Conservation (phyloP, 1,140 invertebrate genomes). For the Drosophila repleta region DNA sequence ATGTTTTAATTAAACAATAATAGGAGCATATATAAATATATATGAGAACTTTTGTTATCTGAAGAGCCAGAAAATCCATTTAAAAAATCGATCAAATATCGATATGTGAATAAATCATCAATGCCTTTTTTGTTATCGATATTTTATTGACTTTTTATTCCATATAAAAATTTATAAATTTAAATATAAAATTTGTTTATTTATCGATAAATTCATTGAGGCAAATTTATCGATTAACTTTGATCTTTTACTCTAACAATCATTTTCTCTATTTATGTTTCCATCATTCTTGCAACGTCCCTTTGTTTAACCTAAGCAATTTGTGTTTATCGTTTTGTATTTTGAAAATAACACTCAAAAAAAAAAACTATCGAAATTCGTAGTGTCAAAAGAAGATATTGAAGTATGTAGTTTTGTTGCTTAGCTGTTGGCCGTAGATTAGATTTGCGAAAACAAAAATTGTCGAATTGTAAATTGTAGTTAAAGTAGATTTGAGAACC, state of each 20-base stretch:
- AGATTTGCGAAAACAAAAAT: slow-evolving; percentile 34
- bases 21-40: too few relatives aligned
- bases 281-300: slow-evolving; percentile 11
- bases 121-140: too few relatives aligned
- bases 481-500: slow-evolving; percentile 46
- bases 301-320: slow-evolving; percentile 7
- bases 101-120: too few relatives aligned
- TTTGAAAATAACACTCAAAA: slow-evolving; percentile 32
- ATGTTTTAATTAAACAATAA: too few relatives aligned
- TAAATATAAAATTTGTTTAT: too few relatives aligned
- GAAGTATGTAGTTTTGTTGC: slow-evolving; percentile 76
- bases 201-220: too few relatives aligned
- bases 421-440: slow-evolving; percentile 78
- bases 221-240: too few relatives aligned
- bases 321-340: slow-evolving; percentile 49
- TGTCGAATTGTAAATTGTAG: slow-evolving; percentile 45
- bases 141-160: too few relatives aligned
- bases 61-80: too few relatives aligned
- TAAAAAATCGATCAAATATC: too few relatives aligned
- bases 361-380: slow-evolving; percentile 39
- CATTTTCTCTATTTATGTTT: neutral
- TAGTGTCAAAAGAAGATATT: slow-evolving; percentile 42
- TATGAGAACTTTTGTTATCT: too few relatives aligned
- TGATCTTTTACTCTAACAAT: neutral
- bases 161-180: too few relatives aligned